Evolutionary conservation across 2,113 vertebrate genomes (phyloP), one percentile per base, ranked within the genome.

Genomic region (Brevimyrus niger): DNA sequence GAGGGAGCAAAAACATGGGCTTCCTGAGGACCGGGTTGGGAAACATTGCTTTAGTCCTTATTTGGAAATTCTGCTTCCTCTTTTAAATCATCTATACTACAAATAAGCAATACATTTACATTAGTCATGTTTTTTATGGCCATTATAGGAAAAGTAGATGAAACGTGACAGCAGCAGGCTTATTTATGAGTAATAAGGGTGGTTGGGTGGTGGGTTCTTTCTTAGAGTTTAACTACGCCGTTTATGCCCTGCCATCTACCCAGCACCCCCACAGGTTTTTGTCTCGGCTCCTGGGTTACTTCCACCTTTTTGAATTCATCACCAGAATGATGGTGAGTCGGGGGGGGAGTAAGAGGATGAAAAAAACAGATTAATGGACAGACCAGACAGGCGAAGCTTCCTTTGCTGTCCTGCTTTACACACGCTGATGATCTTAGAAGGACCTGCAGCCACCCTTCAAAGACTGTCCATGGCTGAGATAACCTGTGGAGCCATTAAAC

Each of bases 381-480:
- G 87, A 65, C 35, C 87, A 46, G 10, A 65, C 42, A 44, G 87
- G 31, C n/a, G 53, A 87, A 65, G 87, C 35, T 46, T 44, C 55
- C 17, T 87, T 58, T 65, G 35, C 53, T 65, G 31, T 61, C 42
- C 23, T 84, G 82, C 55, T 65, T 87, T 46, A 46, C 38, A 65
- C 87, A 87, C 19, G 35, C 87, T 46, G 23, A 31, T 38, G 88
- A 89, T 44, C 35, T 42, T 27, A 44, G 73, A 55, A 8, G 3
- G 55, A 80, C 46, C 48, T 35, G 2, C 86, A 13, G 91, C 90
- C 87, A 90, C 91, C 92, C 94, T 93, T 91, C 92, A 91, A 92
- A 93, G 93, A 94, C 94, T 88, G 76, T 91, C 92, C 91, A 93
- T 93, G 93, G 94, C 94, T 89, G 86, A 88, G 47, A 85, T 38